Conservation (phyloP, 2,797 vertebrate genomes). For the Enteromius trimaculatus region DNA sequence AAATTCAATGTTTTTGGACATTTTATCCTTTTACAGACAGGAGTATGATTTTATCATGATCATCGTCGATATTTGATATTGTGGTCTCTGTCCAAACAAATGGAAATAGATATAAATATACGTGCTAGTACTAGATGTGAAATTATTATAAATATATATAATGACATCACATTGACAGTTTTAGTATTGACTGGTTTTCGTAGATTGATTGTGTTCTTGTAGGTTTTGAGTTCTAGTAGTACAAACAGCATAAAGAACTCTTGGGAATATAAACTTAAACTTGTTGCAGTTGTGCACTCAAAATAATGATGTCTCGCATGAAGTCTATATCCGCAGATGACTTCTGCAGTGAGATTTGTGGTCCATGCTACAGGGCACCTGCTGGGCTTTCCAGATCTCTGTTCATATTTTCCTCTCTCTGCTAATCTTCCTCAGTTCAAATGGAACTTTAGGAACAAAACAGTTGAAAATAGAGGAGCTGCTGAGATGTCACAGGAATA, state of each 20-base stretch:
- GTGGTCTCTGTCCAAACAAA: background rate
- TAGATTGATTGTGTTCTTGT: background rate
- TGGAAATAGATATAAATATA: background rate
- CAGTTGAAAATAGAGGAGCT: slow-evolving; percentile 21
- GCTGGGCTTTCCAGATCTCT: slow-evolving; percentile 21
- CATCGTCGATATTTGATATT: background rate
- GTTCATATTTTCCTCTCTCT: background rate
- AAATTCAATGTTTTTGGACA: background rate
- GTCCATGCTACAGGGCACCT: slow-evolving; percentile 17
- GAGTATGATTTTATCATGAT: background rate
- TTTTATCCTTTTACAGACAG: background rate
- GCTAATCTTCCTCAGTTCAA: slow-evolving; percentile 4
- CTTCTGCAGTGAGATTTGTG: slow-evolving; percentile 7
- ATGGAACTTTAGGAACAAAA: slow-evolving; percentile 22
- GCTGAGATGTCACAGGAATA: slow-evolving; percentile 30
- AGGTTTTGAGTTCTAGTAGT: background rate
- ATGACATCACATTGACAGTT: background rate
- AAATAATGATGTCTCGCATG: slow-evolving; percentile 1
- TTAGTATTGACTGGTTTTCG: background rate
- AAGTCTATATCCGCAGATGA: slow-evolving; percentile 17
- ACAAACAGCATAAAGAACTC: background rate
- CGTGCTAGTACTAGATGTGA: background rate
- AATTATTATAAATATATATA: background rate
- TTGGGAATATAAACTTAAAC: background rate
- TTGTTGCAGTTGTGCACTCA: slow-evolving; percentile 22